Conservation (phyloP, 2,888 invertebrate genomes). For the Latrodectus elegans region DNA sequence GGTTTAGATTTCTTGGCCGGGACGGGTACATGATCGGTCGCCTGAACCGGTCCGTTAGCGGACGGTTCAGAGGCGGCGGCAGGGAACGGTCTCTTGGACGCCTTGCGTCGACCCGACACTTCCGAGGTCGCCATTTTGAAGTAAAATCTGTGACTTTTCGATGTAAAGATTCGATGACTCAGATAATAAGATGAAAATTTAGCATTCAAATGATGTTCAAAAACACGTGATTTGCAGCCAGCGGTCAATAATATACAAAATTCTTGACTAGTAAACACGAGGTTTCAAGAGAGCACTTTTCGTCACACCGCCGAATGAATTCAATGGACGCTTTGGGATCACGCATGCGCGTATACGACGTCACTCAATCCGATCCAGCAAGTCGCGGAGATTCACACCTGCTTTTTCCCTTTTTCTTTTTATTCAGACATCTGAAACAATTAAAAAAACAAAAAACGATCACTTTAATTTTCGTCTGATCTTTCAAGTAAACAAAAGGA, state of each 20-base stretch:
- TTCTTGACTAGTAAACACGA: neutral
- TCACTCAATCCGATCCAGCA: conserved; percentile 20
- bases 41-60: conserved; percentile 59
- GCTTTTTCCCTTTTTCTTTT: neutral
- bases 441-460: neutral
- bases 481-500: no score
- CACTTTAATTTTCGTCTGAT: no score
- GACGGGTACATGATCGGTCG: conserved; percentile 31
- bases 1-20: conserved; percentile 61
- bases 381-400: neutral
- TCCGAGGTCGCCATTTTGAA: conserved; percentile 69
- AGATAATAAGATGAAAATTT: neutral
- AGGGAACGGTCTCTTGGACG: conserved; percentile 60
- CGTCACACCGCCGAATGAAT: conserved; percentile 11
- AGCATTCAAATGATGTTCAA: neutral
- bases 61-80: conserved; percentile 48
- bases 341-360: conserved; percentile 20
- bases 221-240: conserved; percentile 35
- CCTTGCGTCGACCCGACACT: conserved; percentile 63
- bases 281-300: conserved; percentile 13
- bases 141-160: neutral
- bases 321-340: conserved; percentile 55
- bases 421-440: neutral
- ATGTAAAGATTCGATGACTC: neutral
- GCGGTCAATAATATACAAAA: conserved; percentile 30